A percentile compares a stretch with the other conserved stretches of the same genome.
Conservation (phyloP, 2,888 invertebrate species). For the Augiades crinisus region DNA sequence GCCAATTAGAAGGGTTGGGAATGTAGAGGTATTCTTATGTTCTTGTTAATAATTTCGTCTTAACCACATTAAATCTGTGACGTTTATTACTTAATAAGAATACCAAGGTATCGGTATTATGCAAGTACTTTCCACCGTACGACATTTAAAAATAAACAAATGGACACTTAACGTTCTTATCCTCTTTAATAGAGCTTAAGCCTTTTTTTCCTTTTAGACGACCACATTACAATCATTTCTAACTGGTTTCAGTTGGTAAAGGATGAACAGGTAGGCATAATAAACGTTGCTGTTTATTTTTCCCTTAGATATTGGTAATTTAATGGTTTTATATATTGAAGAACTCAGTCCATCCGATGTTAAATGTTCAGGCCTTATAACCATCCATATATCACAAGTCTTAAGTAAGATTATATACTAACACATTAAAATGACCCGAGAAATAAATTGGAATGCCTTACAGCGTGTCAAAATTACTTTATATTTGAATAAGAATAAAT, state of each 20-base stretch:
- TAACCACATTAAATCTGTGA: slow-evolving; percentile 51
- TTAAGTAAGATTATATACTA: no score
- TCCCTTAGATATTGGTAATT: slow-evolving; percentile 2
- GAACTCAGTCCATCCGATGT: no score
- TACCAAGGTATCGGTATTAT: slow-evolving; percentile 38
- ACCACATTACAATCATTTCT: slow-evolving; percentile 19
- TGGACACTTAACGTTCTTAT: slow-evolving; percentile 17
- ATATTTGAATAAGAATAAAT: no score
- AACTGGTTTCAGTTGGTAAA: slow-evolving; percentile 17
- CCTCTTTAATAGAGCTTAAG: slow-evolving; percentile 19
- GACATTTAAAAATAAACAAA: slow-evolving; percentile 18
- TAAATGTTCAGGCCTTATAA: not conserved
- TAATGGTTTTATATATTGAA: not conserved
- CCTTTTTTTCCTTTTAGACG: slow-evolving; percentile 15
- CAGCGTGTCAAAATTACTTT: no score
- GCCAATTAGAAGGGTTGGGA: slow-evolving; percentile 66
- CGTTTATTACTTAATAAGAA: slow-evolving; percentile 58
- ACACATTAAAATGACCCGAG: no score
- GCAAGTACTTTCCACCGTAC: slow-evolving; percentile 9
- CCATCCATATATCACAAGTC: no score
- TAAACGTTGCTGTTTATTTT: slow-evolving; percentile 9
- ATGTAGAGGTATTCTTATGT: slow-evolving; percentile 52
- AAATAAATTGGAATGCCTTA: no score
- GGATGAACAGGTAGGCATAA: slow-evolving; percentile 6
- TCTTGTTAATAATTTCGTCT: slow-evolving; percentile 59